These are phyloP conservation scores for Steinernema feltiae DNA, from an alignment of 1,140 invertebrate species.

Conservation along the genomic window DNA sequence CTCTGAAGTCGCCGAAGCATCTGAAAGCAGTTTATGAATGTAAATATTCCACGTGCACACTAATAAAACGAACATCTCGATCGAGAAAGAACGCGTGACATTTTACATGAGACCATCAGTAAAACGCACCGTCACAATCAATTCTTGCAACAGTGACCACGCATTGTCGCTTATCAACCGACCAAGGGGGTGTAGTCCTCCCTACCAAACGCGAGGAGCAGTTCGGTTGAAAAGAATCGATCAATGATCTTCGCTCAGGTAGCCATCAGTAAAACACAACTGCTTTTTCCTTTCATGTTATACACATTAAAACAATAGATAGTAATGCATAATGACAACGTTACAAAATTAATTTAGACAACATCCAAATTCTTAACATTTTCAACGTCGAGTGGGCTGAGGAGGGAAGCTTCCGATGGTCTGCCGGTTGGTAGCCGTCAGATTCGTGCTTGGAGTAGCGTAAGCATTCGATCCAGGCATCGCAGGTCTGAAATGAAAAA, in stretches of 20 bases:
- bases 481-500: neutral
- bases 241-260: neutral
- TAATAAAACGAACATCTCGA: neutral
- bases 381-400: neutral
- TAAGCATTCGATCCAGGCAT: neutral
- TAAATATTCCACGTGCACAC: neutral
- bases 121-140: neutral
- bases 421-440: neutral
- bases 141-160: neutral
- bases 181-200: neutral
- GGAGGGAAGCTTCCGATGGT: constrained; percentile 1
- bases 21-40: neutral
- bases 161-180: neutral
- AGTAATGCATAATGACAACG: neutral
- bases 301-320: neutral
- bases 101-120: too few relatives aligned
- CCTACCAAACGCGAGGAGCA: too few relatives aligned
- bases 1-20: constrained; percentile 11
- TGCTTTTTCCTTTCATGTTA: neutral
- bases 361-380: too few relatives aligned
- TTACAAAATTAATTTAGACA: neutral
- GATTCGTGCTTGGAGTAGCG: neutral
- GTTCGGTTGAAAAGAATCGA: neutral
- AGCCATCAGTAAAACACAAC: neutral
- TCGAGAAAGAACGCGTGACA: neutral